Evolutionary conservation across 1,140 invertebrate genomes (phyloP).

Genomic region (Euwallacea similis): DNA sequence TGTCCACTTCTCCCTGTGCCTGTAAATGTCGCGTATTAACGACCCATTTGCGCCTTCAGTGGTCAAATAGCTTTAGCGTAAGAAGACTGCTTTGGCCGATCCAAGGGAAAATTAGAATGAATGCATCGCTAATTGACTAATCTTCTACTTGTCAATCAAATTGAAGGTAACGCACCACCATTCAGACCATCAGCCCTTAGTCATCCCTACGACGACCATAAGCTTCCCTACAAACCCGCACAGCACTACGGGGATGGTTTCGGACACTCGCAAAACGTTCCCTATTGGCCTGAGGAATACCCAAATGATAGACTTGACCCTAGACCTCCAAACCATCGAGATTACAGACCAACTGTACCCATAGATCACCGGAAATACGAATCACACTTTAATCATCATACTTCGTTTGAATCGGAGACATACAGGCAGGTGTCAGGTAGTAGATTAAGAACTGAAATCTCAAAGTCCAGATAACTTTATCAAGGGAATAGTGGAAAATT

Average conservation of each 20-base stretch:
- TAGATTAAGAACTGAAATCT: background rate
- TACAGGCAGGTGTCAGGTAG: background rate
- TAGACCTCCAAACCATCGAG: background rate
- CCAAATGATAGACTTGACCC: background rate
- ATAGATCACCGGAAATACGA: slow-evolving; percentile 29
- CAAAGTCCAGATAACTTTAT: background rate
- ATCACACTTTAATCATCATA: slow-evolving; percentile 5
- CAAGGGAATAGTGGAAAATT: background rate
- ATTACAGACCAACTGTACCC: background rate
- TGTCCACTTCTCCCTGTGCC: too few species aligned
- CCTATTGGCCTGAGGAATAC: too few species aligned
- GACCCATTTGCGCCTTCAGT: too few species aligned
- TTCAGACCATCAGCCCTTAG: slow-evolving; percentile 31
- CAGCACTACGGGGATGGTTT: too few species aligned
- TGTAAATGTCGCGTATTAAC: too few species aligned
- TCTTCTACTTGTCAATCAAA: background rate
- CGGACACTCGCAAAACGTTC: background rate
- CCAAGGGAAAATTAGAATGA: background rate
- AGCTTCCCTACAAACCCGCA: slow-evolving; percentile 5
- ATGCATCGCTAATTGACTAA: background rate
- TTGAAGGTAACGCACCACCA: slow-evolving; percentile 30
- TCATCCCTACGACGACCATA: slow-evolving; percentile 39
- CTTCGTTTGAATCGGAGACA: slow-evolving; percentile 26
- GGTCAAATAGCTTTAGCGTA: too few species aligned
- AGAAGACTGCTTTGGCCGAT: background rate